These are phyloP conservation scores for Numida meleagris DNA, from an alignment of 2,113 vertebrate genomes.

Conservation along the genomic window DNA sequence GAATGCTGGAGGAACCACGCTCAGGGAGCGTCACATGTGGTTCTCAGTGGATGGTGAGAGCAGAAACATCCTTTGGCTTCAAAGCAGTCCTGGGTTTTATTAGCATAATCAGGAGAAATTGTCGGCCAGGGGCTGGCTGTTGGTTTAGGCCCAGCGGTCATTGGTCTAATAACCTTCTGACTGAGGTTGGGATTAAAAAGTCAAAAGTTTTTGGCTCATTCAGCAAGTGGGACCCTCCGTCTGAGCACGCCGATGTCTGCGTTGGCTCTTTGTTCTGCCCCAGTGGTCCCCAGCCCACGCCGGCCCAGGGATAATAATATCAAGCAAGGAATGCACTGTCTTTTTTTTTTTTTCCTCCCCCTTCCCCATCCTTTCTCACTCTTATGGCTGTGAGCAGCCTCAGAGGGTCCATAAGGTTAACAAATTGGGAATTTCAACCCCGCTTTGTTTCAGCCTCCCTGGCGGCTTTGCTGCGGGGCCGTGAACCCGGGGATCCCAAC, in stretches of 20 bases:
- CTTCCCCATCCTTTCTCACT: constrained; percentile 39
- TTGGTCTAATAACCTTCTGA: constrained; percentile 13
- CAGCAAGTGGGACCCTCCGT: neutral
- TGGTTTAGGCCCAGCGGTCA: constrained; percentile 1
- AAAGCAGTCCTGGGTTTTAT: constrained; percentile 30
- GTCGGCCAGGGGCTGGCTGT: neutral
- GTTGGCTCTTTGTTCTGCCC: constrained; percentile 37
- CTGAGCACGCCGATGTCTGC: neutral
- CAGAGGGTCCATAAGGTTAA: constrained; percentile 46
- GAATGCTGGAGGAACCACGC: neutral
- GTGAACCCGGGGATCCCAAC: constrained; percentile 4
- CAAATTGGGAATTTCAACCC: constrained; percentile 63
- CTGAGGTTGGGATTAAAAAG: constrained; percentile 43
- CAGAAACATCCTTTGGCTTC: neutral
- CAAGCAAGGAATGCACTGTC: constrained; percentile 3
- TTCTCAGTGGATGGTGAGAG: neutral
- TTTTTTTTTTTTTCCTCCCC: neutral
- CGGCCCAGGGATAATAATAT: constrained; percentile 45
- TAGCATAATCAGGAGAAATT: constrained; percentile 42
- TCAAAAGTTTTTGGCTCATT: constrained; percentile 38
- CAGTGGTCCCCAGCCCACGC: constrained; percentile 29
- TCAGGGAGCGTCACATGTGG: neutral
- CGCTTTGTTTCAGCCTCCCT: constrained; percentile 53
- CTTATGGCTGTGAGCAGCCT: constrained; percentile 20
- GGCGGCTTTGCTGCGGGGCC: constrained; percentile 9